These are phyloP conservation scores for Toxotes jaculatrix DNA, from an alignment of 2,113 vertebrate species.

Conservation along the genomic window DNA sequence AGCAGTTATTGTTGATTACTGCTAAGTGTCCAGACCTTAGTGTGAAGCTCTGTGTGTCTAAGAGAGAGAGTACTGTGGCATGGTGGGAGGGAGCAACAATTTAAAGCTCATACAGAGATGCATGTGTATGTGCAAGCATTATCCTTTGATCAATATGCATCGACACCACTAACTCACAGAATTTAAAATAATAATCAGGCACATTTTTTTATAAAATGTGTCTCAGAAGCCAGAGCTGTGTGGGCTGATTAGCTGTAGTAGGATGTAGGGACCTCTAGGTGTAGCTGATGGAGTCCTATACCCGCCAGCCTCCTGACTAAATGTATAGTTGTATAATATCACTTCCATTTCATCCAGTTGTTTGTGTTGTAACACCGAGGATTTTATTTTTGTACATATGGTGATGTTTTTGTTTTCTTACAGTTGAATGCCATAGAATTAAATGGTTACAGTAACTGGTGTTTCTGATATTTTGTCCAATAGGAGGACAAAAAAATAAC, in stretches of 20 bases:
- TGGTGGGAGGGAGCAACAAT: neutral
- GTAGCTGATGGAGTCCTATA: neutral
- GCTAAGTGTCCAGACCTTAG: neutral
- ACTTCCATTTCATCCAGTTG: neutral
- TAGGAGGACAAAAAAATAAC: neutral
- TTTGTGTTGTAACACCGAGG: neutral
- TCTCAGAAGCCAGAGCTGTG: neutral
- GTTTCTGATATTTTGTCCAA: neutral
- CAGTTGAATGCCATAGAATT: neutral
- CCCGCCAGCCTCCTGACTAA: neutral
- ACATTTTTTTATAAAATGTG: neutral
- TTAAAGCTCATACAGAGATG: neutral
- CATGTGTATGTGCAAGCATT: neutral
- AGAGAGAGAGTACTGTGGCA: neutral
- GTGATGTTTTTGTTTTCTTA: neutral
- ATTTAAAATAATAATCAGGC: neutral
- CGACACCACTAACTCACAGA: neutral
- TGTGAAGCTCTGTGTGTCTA: neutral
- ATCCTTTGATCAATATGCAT: neutral
- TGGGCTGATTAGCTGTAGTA: conserved; percentile 4
- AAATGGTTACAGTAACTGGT: neutral
- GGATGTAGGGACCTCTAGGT: conserved; percentile 2
- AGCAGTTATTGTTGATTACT: conserved; percentile 1
- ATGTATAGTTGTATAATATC: neutral
- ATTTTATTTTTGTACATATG: neutral